Conservation (phyloP, 2,888 invertebrate genomes). For the Idaea straminata region DNA sequence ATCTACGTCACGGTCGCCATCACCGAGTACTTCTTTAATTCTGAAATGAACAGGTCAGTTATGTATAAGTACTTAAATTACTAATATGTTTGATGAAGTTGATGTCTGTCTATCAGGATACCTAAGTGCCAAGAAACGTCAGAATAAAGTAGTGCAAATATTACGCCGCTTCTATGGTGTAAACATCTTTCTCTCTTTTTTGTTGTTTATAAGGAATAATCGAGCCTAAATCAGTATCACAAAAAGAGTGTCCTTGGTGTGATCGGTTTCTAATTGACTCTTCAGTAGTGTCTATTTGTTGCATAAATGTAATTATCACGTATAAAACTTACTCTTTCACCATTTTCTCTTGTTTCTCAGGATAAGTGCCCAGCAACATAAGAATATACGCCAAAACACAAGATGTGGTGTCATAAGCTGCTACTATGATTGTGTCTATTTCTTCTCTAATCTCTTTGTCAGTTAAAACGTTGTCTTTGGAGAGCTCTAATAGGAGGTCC, state of each 20-base stretch:
- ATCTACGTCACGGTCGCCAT: slow-evolving; percentile 10
- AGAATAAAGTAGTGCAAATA: too few species aligned
- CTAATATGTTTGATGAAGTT: too few species aligned
- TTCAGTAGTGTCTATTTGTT: too few species aligned
- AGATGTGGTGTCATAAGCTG: slow-evolving; percentile 58
- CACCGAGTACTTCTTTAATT: slow-evolving; percentile 8
- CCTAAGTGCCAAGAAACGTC: too few species aligned
- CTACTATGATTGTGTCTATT: slow-evolving; percentile 73
- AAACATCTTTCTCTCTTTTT: too few species aligned
- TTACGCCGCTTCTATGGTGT: too few species aligned
- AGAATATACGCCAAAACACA: slow-evolving; percentile 39
- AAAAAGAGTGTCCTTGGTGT: too few species aligned
- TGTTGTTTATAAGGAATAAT: too few species aligned
- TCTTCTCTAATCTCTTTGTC: slow-evolving; percentile 70
- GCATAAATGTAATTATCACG: too few species aligned
- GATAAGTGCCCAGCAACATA: slow-evolving; percentile 44
- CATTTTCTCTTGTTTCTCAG: slow-evolving; percentile 39
- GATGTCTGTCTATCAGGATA: too few species aligned
- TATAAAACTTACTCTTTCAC: slow-evolving; percentile 32
- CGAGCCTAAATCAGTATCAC: too few species aligned
- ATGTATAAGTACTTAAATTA: neutral
- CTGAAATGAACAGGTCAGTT: neutral
- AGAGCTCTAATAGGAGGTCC: slow-evolving; percentile 64
- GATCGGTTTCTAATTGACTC: too few species aligned
- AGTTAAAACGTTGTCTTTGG: slow-evolving; percentile 51